Evolutionary conservation across 2,888 invertebrate genomes (phyloP), one percentile per base, ranked within the genome.

Genomic region (Drosophila kanekoi): DNA sequence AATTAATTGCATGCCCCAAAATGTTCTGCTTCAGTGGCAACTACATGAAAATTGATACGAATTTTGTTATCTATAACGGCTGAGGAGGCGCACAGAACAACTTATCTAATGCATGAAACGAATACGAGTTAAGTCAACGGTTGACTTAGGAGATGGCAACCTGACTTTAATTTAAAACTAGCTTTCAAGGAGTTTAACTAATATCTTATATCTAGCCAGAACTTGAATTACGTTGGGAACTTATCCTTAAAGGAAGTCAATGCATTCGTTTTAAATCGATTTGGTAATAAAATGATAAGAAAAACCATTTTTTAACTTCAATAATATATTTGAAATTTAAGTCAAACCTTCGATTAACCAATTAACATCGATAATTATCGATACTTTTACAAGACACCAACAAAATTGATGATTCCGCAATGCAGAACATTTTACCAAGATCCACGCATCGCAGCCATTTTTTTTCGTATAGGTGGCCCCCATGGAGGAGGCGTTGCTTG

Each of bases 1-100:
- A 87, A 91, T 90, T 90, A 91, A 91, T 91, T 89, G 65, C 66
- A 64, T 77, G 62, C 51, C 40, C 16, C 16, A 49, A 47, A 47
- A 60, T 43, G 65, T 64, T 62, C 58, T 52, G 79, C 84, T 61
- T 69, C 64, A 74, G 45, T 66, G 54, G 54, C 52, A 52, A 8
- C 9, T 10, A 79, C 58, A 69, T 63, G 82, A 43, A 85, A 89
- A 73, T 51, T 51, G 72, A 79, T 68, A 54, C 57, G 20, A 32
- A 51, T 49, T 49, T 59, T 44, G 13, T 48, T 73, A 84, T 76
- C 77, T 63, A 3, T 14, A 43, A 8, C 28, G 8, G 11, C n/a
- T n/a, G 8, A 28, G 8, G 28, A 49, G 14, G 14, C 16, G 38
- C 11, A 33, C 38, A 11, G 49, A 11, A 11, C 4, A 23, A 23